Conservation (phyloP, 2,113 vertebrate species). For the Actenoides hombroni region DNA sequence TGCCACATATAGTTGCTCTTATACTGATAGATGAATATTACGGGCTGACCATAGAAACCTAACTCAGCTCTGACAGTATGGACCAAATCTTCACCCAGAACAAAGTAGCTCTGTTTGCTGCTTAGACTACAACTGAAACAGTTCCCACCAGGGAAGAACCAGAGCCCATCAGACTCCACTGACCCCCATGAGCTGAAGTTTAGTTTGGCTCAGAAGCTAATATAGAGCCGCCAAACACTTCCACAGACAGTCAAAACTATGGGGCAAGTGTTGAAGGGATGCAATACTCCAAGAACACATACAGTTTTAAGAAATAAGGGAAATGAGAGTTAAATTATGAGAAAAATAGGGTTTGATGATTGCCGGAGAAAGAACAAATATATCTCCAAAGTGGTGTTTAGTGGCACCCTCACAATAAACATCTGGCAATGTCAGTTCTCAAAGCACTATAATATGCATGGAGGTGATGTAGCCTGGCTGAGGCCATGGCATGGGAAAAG, state of each 20-base stretch:
- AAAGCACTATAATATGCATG: not conserved
- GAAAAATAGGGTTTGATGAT: not conserved
- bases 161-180: not conserved
- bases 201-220: not conserved
- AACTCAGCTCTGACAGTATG: not conserved
- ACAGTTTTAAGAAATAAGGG: not conserved
- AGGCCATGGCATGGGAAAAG: not conserved
- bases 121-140: not conserved
- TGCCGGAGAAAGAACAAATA: not conserved
- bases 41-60: not conserved
- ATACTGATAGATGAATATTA: not conserved
- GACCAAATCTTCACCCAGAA: not conserved
- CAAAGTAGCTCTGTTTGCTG: not conserved
- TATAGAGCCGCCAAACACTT: not conserved
- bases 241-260: not conserved
- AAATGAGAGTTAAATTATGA: not conserved
- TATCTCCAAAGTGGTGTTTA: not conserved
- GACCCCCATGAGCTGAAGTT: not conserved
- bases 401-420: not conserved
- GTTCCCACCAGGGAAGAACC: not conserved
- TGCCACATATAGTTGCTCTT: not conserved
- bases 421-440: not conserved
- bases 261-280: not conserved
- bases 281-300: not conserved
- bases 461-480: not conserved